Conservation (phyloP, 2,797 vertebrate genomes). For the Alauda arvensis region DNA sequence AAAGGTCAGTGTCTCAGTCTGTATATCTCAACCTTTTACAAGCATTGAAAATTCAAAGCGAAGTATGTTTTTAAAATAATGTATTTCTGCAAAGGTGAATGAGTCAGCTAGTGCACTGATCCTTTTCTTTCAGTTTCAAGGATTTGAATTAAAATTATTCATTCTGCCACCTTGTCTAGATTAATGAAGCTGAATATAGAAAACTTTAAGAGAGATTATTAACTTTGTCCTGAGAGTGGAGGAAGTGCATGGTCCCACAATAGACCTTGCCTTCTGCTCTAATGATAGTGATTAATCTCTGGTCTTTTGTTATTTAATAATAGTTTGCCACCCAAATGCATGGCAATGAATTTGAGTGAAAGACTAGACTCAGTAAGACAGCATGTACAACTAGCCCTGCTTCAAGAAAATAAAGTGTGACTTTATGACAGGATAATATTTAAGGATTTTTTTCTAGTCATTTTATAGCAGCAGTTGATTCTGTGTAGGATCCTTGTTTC, state of each 20-base stretch:
- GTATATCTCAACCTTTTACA: conserved; percentile 20
- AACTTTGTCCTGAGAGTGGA: neutral
- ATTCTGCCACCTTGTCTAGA: neutral
- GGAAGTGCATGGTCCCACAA: neutral
- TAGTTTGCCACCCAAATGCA: neutral
- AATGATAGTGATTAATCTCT: neutral
- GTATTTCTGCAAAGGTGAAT: neutral
- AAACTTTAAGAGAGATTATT: conserved; percentile 16
- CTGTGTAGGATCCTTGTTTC: neutral
- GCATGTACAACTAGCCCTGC: neutral
- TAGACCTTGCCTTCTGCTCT: neutral
- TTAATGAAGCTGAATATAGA: conserved; percentile 1
- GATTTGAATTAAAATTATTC: conserved; percentile 3
- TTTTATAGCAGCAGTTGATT: neutral
- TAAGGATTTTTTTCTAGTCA: neutral
- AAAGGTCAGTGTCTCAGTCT: conserved; percentile 33
- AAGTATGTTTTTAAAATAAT: conserved; percentile 6
- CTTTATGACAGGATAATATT: neutral
- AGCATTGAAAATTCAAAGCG: conserved; percentile 1
- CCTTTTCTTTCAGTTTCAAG: neutral
- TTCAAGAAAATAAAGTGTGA: neutral
- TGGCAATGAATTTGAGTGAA: neutral
- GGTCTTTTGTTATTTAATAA: conserved; percentile 5
- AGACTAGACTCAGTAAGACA: neutral
- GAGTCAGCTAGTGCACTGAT: neutral